Conservation (phyloP, 2,113 vertebrate species). For the Psilopsiagon aurifrons region DNA sequence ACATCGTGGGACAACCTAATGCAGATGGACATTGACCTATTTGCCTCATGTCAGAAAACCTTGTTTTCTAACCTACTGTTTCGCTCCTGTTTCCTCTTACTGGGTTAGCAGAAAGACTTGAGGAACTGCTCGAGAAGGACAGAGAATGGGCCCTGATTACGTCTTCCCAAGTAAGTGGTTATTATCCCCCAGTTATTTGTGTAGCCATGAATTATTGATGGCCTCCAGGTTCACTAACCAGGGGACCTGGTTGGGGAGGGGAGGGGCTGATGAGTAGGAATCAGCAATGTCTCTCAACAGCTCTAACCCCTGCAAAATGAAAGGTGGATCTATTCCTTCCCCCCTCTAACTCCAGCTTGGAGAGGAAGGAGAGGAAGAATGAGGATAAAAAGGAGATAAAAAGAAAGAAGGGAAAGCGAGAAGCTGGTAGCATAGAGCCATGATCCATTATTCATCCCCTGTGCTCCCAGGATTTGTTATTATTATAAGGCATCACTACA, state of each 20-base stretch:
- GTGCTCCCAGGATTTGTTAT: constrained; percentile 52
- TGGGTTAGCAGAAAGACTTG: not conserved
- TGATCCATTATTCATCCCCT: constrained; percentile 74
- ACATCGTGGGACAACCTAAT: not conserved
- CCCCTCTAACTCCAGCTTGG: constrained; percentile 4
- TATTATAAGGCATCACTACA: constrained; percentile 39
- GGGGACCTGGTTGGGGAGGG: constrained; percentile 74
- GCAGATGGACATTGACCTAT: not conserved
- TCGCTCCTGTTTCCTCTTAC: not conserved
- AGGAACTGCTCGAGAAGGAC: not conserved
- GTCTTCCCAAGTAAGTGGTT: constrained; percentile 75
- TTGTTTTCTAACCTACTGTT: not conserved
- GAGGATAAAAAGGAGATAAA: constrained; percentile 52
- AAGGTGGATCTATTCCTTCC: constrained; percentile 34
- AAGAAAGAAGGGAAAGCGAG: constrained; percentile 44
- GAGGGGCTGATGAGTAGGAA: constrained; percentile 78
- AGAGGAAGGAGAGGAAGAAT: not conserved
- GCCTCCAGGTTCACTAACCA: constrained; percentile 80
- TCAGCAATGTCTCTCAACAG: constrained; percentile 72
- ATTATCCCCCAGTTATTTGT: constrained; percentile 74
- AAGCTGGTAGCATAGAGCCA: not conserved
- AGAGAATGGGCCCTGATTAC: constrained; percentile 75
- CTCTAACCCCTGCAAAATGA: constrained; percentile 71
- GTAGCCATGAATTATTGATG: constrained; percentile 87
- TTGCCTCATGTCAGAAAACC: not conserved